These are phyloP conservation scores for Hydrolagus affinis DNA, from an alignment of 2,113 vertebrate genomes.

Conservation along the genomic window DNA sequence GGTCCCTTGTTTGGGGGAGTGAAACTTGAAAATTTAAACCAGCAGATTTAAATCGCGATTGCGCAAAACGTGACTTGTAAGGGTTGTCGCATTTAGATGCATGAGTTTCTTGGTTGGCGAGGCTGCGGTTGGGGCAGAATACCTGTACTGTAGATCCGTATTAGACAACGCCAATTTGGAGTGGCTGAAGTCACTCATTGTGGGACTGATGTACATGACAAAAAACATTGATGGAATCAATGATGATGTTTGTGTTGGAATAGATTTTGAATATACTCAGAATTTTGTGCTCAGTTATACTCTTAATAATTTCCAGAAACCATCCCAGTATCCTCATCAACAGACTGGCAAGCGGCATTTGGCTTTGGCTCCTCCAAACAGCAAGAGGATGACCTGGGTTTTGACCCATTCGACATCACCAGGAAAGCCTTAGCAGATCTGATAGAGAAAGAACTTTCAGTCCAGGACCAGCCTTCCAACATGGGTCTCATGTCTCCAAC, in stretches of 20 bases:
- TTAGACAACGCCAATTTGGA: background rate
- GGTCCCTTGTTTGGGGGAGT: too few relatives aligned
- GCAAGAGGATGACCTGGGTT: slow-evolving; percentile 96
- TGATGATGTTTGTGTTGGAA: too few relatives aligned
- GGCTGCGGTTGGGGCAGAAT: too few relatives aligned
- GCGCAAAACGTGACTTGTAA: too few relatives aligned
- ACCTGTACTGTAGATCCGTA: too few relatives aligned
- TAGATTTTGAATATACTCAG: background rate
- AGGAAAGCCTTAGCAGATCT: slow-evolving; percentile 97
- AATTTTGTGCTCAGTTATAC: slow-evolving; percentile 2
- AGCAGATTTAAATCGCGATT: too few relatives aligned
- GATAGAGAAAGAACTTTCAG: slow-evolving; percentile 97
- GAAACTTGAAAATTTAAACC: too few relatives aligned
- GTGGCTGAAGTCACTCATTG: background rate
- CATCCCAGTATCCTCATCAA: slow-evolving; percentile 94
- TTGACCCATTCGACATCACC: slow-evolving; percentile 97
- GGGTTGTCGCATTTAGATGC: too few relatives aligned
- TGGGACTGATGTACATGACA: background rate
- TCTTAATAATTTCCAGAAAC: slow-evolving; percentile 64
- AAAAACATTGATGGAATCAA: background rate
- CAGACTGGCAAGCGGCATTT: slow-evolving; percentile 98
- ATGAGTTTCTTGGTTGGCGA: too few relatives aligned
- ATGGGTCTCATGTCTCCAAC: slow-evolving; percentile 50
- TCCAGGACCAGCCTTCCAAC: slow-evolving; percentile 75
- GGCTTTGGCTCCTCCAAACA: slow-evolving; percentile 96